Percentiles rank a stretch among this genome's conserved stretches.
These are phyloP conservation scores for Rattus rattus DNA, from an alignment of 2,113 vertebrate species.

Conservation along the genomic window DNA sequence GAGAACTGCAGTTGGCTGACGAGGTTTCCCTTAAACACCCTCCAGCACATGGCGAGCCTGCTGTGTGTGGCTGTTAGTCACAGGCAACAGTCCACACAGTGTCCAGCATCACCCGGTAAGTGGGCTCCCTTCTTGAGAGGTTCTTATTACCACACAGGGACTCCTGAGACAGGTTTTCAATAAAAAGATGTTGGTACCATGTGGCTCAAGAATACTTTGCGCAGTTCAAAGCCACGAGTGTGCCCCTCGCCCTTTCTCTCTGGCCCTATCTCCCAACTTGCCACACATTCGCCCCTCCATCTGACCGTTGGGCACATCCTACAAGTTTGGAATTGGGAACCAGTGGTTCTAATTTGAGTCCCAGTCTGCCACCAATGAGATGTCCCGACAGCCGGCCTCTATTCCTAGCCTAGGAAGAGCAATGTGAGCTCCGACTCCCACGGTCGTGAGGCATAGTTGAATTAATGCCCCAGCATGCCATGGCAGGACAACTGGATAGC, in stretches of 20 bases:
- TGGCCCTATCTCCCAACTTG: not conserved
- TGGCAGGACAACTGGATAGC: not conserved
- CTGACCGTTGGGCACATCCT: not conserved
- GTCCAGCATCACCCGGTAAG: not conserved
- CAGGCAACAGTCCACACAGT: not conserved
- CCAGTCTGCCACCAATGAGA: not conserved
- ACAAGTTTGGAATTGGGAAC: not conserved
- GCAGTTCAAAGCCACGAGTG: not conserved
- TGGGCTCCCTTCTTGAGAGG: not conserved
- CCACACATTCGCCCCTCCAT: not conserved
- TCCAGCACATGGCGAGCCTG: not conserved
- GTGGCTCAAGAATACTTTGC: not conserved
- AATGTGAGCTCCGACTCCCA: not conserved
- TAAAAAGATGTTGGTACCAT: not conserved
- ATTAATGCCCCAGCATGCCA: not conserved
- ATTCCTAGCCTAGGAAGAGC: not conserved
- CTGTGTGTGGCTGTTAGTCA: not conserved
- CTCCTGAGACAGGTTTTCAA: not conserved
- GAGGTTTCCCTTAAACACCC: not conserved
- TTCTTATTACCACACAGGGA: not conserved
- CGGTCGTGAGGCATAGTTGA: rapidly evolving
- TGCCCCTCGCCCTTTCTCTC: not conserved
- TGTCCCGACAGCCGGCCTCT: not conserved
- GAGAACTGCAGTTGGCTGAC: not conserved
- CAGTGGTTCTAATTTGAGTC: not conserved